Evolutionary conservation across 2,113 vertebrate species (phyloP).

Genomic region (Falco punctatus): DNA sequence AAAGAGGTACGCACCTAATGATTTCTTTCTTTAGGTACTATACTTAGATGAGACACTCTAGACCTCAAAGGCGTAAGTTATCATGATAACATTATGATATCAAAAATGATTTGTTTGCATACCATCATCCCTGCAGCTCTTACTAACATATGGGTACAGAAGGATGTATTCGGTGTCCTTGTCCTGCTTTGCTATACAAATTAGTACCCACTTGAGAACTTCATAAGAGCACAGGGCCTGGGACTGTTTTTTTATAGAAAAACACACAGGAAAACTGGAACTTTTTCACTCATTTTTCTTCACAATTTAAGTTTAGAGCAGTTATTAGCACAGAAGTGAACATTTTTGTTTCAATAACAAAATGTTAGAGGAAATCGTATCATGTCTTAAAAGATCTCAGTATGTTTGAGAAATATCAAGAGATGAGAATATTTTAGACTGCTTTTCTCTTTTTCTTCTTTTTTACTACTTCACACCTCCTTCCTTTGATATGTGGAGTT

Average conservation of each 20-base stretch:
- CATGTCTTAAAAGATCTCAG: background rate
- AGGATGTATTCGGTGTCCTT: background rate
- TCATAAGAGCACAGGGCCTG: background rate
- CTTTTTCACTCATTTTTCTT: background rate
- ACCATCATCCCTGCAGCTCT: background rate
- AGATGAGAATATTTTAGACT: slow-evolving; percentile 46
- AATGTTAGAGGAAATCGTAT: background rate
- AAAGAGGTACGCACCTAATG: background rate
- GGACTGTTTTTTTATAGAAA: background rate
- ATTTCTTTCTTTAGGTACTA: background rate
- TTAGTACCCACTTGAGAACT: background rate
- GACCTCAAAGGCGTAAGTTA: background rate
- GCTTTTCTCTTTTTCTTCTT: slow-evolving; percentile 50
- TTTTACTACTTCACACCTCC: slow-evolving; percentile 71
- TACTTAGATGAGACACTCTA: background rate
- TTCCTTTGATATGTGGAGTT: slow-evolving; percentile 63
- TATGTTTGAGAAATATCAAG: background rate
- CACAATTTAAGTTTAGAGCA: background rate
- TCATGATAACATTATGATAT: background rate
- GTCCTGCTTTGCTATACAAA: background rate
- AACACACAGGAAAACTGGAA: background rate
- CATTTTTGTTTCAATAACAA: background rate
- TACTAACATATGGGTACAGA: background rate
- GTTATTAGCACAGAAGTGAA: background rate
- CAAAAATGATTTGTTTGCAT: background rate